Evolutionary conservation across 1,140 invertebrate genomes (phyloP), one percentile per base, ranked within the genome.

Genomic region (Ruditapes philippinarum): DNA sequence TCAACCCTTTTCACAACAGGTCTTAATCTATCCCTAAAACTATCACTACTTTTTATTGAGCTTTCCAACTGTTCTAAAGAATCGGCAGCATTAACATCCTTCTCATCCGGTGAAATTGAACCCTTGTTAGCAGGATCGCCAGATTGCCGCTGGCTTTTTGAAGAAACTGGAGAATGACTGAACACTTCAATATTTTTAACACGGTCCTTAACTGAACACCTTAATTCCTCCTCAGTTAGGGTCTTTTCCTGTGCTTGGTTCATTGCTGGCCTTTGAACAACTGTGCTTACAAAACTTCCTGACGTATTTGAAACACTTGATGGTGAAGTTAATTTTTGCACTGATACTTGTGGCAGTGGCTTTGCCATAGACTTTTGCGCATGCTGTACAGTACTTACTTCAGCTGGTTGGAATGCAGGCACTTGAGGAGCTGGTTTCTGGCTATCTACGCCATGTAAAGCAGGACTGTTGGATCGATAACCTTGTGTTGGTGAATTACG

Each of bases 181-280:
- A 73, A 82, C 65, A 82, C 68, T 89, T 89, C 87, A 74, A 89
- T 54, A 51, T 83, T 89, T 57, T 83, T 82, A 49, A 90, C 88
- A 9, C 83, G 45, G 45, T 91, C 91, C 73, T 85, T 83, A 22
- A 92, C 91, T 22, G 90, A 89, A 31, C 80, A 83, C 45, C 89
- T 73, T 17, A 31, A 49, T 17, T 31, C 62, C 19, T 83, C 51
- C 38, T 83, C 74, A 9, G 74, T 11, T 25, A 54, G n/a, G 38
- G 62, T 28, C 7, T 14, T 36, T 17, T n/a, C 17, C 2, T 70
- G 45, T 25, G 51, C 40, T 22, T 49, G 62, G 25, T 73, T 70
- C 74, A 78, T 78, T 0, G 68, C 49, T 9, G 85, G 85, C 25
- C 85, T 54, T 28, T 88, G 85, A 31, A 88, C 85, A 49, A 78